Base-by-base conservation (phyloP, 2,888 invertebrate genomes). In the Caenorhabditis sp. region DNA sequence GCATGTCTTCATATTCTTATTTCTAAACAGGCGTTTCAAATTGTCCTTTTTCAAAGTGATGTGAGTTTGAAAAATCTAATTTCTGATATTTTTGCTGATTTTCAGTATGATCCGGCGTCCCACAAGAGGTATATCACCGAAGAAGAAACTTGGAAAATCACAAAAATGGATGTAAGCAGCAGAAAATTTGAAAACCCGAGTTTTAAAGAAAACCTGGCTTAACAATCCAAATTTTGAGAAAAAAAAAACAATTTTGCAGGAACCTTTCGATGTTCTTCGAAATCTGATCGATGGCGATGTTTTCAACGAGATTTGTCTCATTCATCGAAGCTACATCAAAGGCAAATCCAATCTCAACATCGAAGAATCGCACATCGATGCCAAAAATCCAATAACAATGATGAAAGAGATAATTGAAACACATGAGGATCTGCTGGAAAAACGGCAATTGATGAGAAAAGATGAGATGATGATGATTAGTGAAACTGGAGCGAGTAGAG, bases 21-120 rank as follows among this genome's bases (percentile, higher is more conserved):
- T 19, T 27, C 68, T 31, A 70, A 71, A n/a, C 68, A 65, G 19
- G 77, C 77, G 0, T 79, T 79, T 55, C 26, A 61, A 21, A 21
- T 79, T 14, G 63, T 27, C 19, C 12, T 67, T 1, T 76, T 76
- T 50, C 64, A 69, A 37, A 67, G 64, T 3, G 31, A 62, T 23
- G 77, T 77, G 57, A 12, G 67, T 43, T n/a, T n/a, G n/a, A n/a
- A n/a, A n/a, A n/a, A n/a, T n/a, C 1, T 24, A 6, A 49, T 53
- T 51, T 65, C 8, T 14, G n/a, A 10, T 2, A 36, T 10, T 24
- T 6, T 37, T 26, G 21, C 1, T 10, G 26, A 17, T 26, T 61
- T 72, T 24, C 59, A 76, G 76, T 79, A 75, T 24, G 79, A 79
- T 53, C 79, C 79, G 14, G 43, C 66, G 5, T 69, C 62, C 14